A percentile compares a stretch with the other conserved stretches of the same genome.
These are phyloP conservation scores for Carlito syrichta DNA, from an alignment of 2,113 vertebrate species.

Conservation along the genomic window DNA sequence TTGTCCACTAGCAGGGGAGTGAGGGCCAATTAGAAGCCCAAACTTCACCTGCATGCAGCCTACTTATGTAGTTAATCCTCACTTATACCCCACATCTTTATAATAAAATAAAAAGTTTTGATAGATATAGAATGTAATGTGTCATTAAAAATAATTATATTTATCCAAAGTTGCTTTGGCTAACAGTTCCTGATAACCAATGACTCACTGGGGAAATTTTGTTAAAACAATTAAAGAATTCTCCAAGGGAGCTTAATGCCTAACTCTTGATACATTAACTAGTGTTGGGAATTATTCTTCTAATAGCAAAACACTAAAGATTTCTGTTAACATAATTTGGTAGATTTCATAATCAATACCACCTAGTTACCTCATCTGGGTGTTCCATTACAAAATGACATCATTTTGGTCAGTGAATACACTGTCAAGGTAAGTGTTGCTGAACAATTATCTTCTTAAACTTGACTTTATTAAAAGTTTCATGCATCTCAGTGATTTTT, in stretches of 20 bases:
- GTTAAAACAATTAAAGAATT: neutral
- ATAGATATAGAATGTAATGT: neutral
- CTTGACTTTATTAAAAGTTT: neutral
- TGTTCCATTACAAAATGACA: neutral
- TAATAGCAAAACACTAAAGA: conserved; percentile 22
- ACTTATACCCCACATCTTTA: too few relatives aligned
- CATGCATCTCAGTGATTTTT: conserved; percentile 35
- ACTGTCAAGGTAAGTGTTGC: neutral
- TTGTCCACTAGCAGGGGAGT: too few relatives aligned
- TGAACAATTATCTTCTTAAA: conserved; percentile 25
- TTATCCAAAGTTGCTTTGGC: neutral
- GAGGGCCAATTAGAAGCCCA: too few relatives aligned
- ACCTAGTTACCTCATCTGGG: neutral
- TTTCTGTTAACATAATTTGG: neutral
- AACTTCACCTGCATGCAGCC: too few relatives aligned
- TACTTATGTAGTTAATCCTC: too few relatives aligned
- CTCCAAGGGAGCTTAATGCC: neutral
- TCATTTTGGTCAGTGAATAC: conserved; percentile 2
- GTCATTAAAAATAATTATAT: neutral
- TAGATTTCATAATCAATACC: neutral
- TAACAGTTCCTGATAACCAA: neutral
- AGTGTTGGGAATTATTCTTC: conserved; percentile 10
- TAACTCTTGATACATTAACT: conserved; percentile 23
- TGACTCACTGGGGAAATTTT: neutral
- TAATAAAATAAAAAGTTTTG: too few relatives aligned